Conservation (phyloP, 2,797 vertebrate species). For the Scarus forsteni region DNA sequence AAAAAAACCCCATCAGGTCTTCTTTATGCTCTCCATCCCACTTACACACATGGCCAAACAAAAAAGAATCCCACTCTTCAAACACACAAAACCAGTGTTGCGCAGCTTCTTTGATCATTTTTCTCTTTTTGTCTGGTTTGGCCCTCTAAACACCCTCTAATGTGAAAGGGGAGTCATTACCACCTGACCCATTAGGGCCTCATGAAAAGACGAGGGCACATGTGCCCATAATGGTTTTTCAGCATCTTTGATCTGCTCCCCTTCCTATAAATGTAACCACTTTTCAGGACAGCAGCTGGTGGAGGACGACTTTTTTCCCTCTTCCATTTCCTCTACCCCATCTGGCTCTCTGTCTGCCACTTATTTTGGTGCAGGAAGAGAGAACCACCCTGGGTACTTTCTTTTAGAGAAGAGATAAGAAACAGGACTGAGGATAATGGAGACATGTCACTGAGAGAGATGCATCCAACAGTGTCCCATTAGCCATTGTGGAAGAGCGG, state of each 20-base stretch:
- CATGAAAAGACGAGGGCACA: slow-evolving; percentile 63
- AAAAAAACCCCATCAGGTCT: not conserved
- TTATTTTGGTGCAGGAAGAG: slow-evolving; percentile 59
- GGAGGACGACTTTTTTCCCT: slow-evolving; percentile 67
- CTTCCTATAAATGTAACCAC: slow-evolving; percentile 70
- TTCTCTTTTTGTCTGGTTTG: slow-evolving; percentile 56
- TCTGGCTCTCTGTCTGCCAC: slow-evolving; percentile 69
- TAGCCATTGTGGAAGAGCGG: slow-evolving; percentile 45
- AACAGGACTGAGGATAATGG: slow-evolving; percentile 65
- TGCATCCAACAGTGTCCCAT: slow-evolving; percentile 47
- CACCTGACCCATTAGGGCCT: slow-evolving; percentile 68
- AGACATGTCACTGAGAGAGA: slow-evolving; percentile 64
- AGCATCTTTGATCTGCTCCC: slow-evolving; percentile 68
- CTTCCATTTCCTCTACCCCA: slow-evolving; percentile 75
- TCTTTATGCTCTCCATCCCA: slow-evolving; percentile 23
- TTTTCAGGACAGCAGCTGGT: slow-evolving; percentile 78
- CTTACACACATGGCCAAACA: slow-evolving; percentile 33
- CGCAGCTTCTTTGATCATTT: slow-evolving; percentile 62
- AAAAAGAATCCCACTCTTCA: slow-evolving; percentile 25
- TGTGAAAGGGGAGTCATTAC: slow-evolving; percentile 67
- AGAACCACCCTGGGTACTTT: slow-evolving; percentile 56
- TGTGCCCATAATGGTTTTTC: slow-evolving; percentile 64
- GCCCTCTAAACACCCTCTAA: slow-evolving; percentile 64
- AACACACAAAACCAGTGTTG: slow-evolving; percentile 36
- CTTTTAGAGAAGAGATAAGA: slow-evolving; percentile 59